Conservation (phyloP, 1,140 invertebrate species). For the Choristoneura fumiferana region DNA sequence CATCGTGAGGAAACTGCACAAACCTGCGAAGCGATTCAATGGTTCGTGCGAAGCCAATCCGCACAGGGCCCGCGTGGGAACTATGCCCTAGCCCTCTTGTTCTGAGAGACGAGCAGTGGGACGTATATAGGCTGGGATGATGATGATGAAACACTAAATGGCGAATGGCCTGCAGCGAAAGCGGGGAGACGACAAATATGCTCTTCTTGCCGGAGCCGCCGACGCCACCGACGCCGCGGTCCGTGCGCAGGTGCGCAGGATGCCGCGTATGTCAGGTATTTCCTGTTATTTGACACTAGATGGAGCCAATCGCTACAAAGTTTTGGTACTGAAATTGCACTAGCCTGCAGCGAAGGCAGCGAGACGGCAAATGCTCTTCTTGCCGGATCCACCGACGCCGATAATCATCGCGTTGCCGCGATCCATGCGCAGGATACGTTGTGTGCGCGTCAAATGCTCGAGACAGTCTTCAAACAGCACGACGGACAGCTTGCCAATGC, state of each 20-base stretch:
- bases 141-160: too few species aligned
- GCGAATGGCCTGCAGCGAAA: constrained; percentile 88
- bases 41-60: too few species aligned
- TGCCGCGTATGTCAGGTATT: too few species aligned
- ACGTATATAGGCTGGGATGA: too few species aligned
- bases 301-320: too few species aligned
- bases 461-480: constrained; percentile 94
- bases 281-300: too few species aligned
- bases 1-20: too few species aligned
- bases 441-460: constrained; percentile 91
- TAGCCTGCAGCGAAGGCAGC: constrained; percentile 86
- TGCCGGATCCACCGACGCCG: constrained; percentile 92
- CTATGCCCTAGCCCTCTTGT: too few species aligned
- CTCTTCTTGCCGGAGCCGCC: constrained; percentile 92
- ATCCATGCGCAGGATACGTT: constrained; percentile 90
- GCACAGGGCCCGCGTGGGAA: too few species aligned
- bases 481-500: constrained; percentile 83
- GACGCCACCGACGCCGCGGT: constrained; percentile 92
- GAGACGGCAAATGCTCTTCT: constrained; percentile 85
- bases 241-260: constrained; percentile 88
- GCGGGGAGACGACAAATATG: constrained; percentile 84
- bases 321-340: too few species aligned
- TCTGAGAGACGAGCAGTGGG: too few species aligned
- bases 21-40: too few species aligned
- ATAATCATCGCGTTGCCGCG: constrained; percentile 91